Base-by-base conservation (phyloP, 1,140 invertebrate species). In the Holotrichia oblita region DNA sequence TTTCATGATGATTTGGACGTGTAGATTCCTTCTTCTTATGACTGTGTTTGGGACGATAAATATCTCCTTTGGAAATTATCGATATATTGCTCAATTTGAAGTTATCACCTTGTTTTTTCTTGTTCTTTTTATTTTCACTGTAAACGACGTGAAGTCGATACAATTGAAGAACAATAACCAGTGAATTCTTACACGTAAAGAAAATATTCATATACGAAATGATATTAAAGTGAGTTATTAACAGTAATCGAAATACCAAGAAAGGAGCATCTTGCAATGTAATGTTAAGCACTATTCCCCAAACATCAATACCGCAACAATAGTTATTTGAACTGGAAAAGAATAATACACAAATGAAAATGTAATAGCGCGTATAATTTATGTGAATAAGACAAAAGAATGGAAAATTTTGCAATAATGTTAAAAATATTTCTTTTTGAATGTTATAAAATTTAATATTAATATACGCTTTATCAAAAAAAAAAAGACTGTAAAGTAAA, bases 141-240 rank as follows among this genome's bases (percentile, higher is more conserved):
- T 96, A 93, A 0, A 97, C 92, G 0, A 97, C 95, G 81, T 95
- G 93, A 0, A 97, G 88, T 17, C 96, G 88, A 83, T 97, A 97
- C 48, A 97, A 88, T 83, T 97, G 94, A 0, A 97, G 87, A 1
- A 96, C 85, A 79, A 97, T 97, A 6, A 97, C 96, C 82, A 96
- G 87, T 1, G 93, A 95, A 82, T 96, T 96, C 84, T 96, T 95
- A 86, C 95, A 96, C 80, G 96, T 97, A 87, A 98, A 97, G 86
- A 97, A 98, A 73, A 97, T 93, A 83, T 97, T 97, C 92, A 96
- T 96, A 84, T 97, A 97, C 82, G 94, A 96, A 72, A 97, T 93
- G 20, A 97, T 96, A 78, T 92, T 90, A 84, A 95, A 97, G 81
- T 96, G 93, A 0, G 93, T 90, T 24, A 97, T 97, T 14, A 97